Evolutionary conservation across 2,888 invertebrate genomes (phyloP).

Genomic region (Sceliomorpha sp.): DNA sequence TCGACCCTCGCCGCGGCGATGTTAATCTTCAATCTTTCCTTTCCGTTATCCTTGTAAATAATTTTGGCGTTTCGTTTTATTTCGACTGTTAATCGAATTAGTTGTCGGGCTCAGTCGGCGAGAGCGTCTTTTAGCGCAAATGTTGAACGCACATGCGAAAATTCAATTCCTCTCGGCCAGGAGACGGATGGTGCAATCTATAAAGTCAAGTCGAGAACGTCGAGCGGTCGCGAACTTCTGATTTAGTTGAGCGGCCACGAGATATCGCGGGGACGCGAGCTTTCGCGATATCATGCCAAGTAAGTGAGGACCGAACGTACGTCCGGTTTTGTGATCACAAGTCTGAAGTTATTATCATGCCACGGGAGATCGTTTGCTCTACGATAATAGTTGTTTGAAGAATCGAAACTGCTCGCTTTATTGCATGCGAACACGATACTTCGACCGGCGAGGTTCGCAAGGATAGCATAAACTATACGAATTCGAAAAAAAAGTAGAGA

Average conservation of each 20-base stretch:
- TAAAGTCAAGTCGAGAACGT: too few species aligned
- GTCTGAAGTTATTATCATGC: conserved; percentile 31
- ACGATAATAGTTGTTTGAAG: conserved; percentile 26
- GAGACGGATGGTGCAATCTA: conserved; percentile 6
- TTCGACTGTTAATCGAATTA: too few species aligned
- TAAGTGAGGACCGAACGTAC: conserved; percentile 17
- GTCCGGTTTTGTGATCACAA: conserved; percentile 34
- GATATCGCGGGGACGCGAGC: conserved; percentile 16
- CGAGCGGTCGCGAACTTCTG: too few species aligned
- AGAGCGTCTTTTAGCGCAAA: too few species aligned
- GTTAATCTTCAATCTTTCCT: not conserved
- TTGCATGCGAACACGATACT: conserved; percentile 19
- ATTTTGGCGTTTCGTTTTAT: too few species aligned
- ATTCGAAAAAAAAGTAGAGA: too few species aligned
- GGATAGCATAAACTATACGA: too few species aligned
- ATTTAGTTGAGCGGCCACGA: conserved; percentile 18
- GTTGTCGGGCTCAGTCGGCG: too few species aligned
- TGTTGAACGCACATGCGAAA: conserved; percentile 11
- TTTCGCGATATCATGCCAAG: conserved; percentile 33
- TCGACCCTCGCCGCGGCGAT: too few species aligned
- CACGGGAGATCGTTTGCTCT: conserved; percentile 25
- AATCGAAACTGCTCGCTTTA: conserved; percentile 31
- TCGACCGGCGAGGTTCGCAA: conserved; percentile 7
- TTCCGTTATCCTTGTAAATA: too few species aligned
- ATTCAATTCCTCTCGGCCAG: not conserved